A percentile compares a stretch with the other conserved stretches of the same genome.
phyloP scores from a whole-genome alignment of 1,140 invertebrate genomes.

The Drosophila burlai region DNA sequence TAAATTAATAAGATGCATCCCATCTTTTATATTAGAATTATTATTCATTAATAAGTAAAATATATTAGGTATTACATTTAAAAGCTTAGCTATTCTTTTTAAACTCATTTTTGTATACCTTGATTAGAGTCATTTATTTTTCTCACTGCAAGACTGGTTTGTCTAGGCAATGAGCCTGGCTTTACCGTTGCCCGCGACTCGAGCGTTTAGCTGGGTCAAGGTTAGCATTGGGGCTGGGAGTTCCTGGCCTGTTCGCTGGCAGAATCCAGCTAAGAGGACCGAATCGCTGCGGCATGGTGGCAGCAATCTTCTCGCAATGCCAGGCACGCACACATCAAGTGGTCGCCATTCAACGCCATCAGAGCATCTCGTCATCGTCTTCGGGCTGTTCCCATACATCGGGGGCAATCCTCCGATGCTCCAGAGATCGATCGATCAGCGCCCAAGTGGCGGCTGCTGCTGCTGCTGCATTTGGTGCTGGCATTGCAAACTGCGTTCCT shows the following conservation, averaged over 20 bases:
- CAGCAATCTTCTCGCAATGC: constrained; percentile 43
- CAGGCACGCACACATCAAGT: constrained; percentile 60
- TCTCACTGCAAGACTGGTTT: constrained; percentile 35
- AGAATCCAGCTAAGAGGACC: constrained; percentile 24
- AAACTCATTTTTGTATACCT: too few relatives aligned
- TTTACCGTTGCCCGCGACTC: constrained; percentile 60
- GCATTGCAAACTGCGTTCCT: constrained; percentile 71
- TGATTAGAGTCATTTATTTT: background rate
- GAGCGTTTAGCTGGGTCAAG: constrained; percentile 70
- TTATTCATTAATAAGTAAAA: background rate
- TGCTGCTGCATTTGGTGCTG: constrained; percentile 67
- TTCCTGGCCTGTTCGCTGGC: constrained; percentile 31
- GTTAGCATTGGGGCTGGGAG: constrained; percentile 42
- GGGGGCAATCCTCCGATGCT: constrained; percentile 26
- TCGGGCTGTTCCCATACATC: constrained; percentile 16
- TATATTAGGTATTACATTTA: background rate
- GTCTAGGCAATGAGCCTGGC: constrained; percentile 49
- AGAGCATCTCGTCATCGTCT: background rate
- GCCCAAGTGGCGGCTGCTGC: constrained; percentile 40
- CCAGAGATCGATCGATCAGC: constrained; percentile 43
- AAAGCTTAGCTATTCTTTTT: background rate
- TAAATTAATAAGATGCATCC: too few relatives aligned
- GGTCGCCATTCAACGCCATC: constrained; percentile 53
- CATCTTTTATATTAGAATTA: background rate
- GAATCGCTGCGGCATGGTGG: constrained; percentile 8